Evolutionary conservation across 2,888 invertebrate species (phyloP), one percentile per base, ranked within the genome.

Genomic region (Serrognathus titanus): DNA sequence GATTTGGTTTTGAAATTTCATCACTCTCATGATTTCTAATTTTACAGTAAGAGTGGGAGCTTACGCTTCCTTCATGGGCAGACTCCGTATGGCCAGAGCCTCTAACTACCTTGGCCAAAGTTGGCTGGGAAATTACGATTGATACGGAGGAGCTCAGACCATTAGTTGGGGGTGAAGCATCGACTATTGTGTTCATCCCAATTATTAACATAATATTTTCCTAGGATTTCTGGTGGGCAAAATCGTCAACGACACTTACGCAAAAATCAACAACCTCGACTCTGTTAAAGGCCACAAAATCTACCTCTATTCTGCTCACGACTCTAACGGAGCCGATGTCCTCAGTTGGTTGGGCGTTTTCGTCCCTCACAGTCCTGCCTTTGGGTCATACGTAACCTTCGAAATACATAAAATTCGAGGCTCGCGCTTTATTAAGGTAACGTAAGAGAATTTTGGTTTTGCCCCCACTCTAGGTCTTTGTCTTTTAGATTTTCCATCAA

Each of bases 171-270:
- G 48, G 52, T n/a, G 3, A 39, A 11, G 35, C 16, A 38, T 49
- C 36, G 40, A 12, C 13, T 53, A 45, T 48, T 45, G 16, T 3
- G 38, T 31, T 31, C 7, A 6, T 6, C 24, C 24, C 24, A 31
- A 3, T 31, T 6, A 31, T 1, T 31, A 31, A 31, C 24, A 6
- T 31, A 3, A 0, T 61, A 70, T 79, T 5, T 78, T 78, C 49
- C 74, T 76, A 31, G 80, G 80, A 13, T 72, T 71, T 53, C 53
- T 75, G 10, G 53, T 73, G 3, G 67, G 69, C 55, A 73, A 73
- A 60, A 69, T 74, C 12, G 58, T 74, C 12, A 61, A 66, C 3
- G 73, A 74, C 53, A 60, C 67, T 1, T 46, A 61, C 10, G 53
- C 52, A 2, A 72, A 71, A 65, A 66, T 66, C 2, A 59, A 62